Evolutionary conservation across 1,140 invertebrate genomes (phyloP).

Genomic region (Bemisia tabaci): DNA sequence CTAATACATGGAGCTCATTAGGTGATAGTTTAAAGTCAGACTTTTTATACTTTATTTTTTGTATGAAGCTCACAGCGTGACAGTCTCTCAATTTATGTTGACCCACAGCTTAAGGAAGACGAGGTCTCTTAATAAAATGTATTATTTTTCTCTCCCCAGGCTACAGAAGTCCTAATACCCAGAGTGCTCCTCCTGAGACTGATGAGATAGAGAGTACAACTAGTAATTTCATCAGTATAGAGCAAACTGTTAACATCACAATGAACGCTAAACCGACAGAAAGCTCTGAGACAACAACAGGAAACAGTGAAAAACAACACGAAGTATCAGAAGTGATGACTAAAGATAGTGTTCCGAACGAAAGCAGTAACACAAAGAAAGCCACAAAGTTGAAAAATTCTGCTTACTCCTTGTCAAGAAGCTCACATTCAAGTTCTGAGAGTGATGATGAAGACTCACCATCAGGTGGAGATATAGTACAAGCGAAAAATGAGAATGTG

Average conservation of each 20-base stretch:
- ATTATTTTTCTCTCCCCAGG: no score
- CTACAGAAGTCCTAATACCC: no score
- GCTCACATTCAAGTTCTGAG: background rate
- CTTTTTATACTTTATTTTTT: no score
- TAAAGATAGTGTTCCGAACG: background rate
- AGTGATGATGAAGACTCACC: conserved; percentile 13
- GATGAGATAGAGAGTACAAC: background rate
- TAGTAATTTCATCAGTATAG: background rate
- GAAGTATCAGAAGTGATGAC: no score
- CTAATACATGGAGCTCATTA: no score
- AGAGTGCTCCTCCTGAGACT: background rate
- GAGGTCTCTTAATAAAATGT: no score
- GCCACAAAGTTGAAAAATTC: background rate
- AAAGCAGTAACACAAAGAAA: background rate
- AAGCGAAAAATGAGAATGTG: conserved; percentile 13
- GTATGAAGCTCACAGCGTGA: no score
- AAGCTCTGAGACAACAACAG: no score
- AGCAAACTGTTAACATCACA: background rate
- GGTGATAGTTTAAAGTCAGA: no score
- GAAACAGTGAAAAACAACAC: background rate
- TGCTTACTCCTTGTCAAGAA: background rate
- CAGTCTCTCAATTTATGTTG: no score
- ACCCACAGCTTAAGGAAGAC: no score
- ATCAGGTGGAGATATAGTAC: conserved; percentile 8
- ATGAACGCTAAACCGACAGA: no score